phyloP scores from a whole-genome alignment of 1,140 invertebrate genomes.

The Sycophila sp. region DNA sequence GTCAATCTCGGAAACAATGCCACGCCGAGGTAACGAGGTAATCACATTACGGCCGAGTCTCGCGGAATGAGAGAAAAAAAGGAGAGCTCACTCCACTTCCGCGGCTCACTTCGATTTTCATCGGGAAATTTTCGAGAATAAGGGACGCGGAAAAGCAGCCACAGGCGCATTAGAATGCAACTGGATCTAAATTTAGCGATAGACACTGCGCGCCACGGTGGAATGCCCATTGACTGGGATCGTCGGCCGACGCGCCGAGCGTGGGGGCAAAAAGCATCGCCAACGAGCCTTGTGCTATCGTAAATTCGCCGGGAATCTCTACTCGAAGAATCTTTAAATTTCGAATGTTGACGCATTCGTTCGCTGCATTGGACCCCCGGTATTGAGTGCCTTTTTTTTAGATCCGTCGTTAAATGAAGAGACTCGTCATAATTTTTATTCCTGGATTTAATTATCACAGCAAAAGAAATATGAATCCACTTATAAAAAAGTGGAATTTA shows the following conservation, averaged over 20 bases:
- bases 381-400: no score
- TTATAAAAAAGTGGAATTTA: no score
- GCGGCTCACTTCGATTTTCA: not conserved
- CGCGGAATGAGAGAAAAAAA: not conserved
- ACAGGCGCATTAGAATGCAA: not conserved
- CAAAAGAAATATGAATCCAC: no score
- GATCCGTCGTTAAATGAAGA: no score
- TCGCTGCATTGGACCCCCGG: no score
- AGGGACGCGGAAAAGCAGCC: not conserved
- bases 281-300: not conserved
- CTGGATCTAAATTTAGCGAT: not conserved
- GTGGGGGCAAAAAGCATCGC: not conserved
- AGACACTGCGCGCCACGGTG: not conserved
- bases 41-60: not conserved
- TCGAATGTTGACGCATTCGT: no score
- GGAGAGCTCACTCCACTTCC: no score
- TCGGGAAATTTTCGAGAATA: constrained; percentile 1
- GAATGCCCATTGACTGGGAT: constrained; percentile 6
- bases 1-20: no score
- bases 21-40: no score
- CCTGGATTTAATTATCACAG: no score
- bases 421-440: no score
- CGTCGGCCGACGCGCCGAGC: not conserved
- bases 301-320: not conserved
- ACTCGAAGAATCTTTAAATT: no score